Conservation (phyloP, 2,888 invertebrate genomes). For the Perdita meconis region DNA sequence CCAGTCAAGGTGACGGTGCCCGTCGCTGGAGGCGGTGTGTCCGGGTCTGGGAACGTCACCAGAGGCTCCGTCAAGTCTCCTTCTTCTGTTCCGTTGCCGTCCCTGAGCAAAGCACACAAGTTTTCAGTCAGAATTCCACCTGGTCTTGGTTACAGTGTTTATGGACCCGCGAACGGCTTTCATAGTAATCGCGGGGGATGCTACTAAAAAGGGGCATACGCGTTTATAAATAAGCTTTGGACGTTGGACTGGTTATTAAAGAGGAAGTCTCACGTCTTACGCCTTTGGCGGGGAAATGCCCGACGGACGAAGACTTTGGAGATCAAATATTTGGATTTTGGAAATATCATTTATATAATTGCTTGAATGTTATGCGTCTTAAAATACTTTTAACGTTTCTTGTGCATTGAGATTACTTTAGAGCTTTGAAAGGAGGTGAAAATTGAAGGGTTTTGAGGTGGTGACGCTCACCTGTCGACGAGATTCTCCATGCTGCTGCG, state of each 20-base stretch:
- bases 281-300: no score
- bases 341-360: no score
- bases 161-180: slow-evolving; percentile 14
- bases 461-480: slow-evolving; percentile 87
- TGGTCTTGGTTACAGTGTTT: background rate
- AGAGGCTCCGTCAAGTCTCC: slow-evolving; percentile 87
- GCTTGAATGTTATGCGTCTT: no score
- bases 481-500: slow-evolving; percentile 92
- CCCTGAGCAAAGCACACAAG: slow-evolving; percentile 72
- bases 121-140: no score
- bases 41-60: slow-evolving; percentile 93
- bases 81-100: slow-evolving; percentile 77
- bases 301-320: no score
- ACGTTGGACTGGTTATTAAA: slow-evolving; percentile 40
- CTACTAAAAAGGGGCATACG: slow-evolving; percentile 38
- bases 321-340: no score
- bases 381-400: no score
- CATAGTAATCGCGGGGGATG: slow-evolving; percentile 38
- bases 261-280: no score
- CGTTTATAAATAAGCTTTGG: slow-evolving; percentile 55
- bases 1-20: slow-evolving; percentile 83
- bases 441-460: background rate
- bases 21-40: slow-evolving; percentile 87
- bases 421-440: background rate
- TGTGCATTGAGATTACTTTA: no score